Evolutionary conservation across 1,140 invertebrate species (phyloP).

Genomic region (Heliconius nattereri): DNA sequence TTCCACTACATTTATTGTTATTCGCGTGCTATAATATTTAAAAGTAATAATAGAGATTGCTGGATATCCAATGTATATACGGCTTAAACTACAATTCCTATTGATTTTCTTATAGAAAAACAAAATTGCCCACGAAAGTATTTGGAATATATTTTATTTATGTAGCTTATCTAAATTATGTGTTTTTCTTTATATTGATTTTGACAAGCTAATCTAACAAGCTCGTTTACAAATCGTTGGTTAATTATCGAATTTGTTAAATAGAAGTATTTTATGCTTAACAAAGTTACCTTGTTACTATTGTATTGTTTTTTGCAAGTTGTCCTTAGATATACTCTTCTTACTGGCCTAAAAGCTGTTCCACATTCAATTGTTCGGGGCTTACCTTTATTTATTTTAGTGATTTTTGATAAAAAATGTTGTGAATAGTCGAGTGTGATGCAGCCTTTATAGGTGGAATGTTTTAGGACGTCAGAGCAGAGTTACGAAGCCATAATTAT

Average conservation of each 20-base stretch:
- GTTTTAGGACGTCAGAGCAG: slow-evolving; percentile 1
- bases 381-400: background rate
- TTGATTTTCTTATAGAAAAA: background rate
- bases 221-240: slow-evolving; percentile 13
- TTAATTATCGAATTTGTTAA: slow-evolving; percentile 26
- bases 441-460: background rate
- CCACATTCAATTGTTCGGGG: background rate
- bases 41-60: background rate
- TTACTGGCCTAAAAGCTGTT: slow-evolving; percentile 19
- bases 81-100: background rate
- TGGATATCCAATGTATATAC: background rate
- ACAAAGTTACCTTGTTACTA: slow-evolving; percentile 26
- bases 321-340: slow-evolving; percentile 10
- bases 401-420: background rate
- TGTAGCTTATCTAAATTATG: too few relatives aligned
- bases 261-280: slow-evolving; percentile 11
- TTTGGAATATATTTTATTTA: too few relatives aligned
- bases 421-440: background rate
- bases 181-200: too few relatives aligned
- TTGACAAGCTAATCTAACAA: background rate
- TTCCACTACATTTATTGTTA: background rate
- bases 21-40: background rate
- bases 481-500: background rate
- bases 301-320: slow-evolving; percentile 10
- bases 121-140: too few relatives aligned